Base-by-base conservation (phyloP, 2,888 invertebrate genomes). In the Rhogogaster chlorosoma region DNA sequence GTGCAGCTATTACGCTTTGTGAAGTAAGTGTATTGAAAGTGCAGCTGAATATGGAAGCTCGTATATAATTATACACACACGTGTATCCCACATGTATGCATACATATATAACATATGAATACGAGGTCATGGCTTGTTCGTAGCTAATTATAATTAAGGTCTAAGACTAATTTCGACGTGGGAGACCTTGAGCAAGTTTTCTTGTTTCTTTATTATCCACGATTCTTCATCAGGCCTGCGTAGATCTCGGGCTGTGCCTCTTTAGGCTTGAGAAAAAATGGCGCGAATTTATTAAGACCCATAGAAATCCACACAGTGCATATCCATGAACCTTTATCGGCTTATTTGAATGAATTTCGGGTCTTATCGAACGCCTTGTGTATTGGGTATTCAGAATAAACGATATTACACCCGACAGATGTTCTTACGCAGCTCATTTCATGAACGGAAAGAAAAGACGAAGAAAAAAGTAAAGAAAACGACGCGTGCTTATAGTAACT, bases 131-230 rank as follows among this genome's bases (percentile, higher is more conserved):
- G 10, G 71, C 71, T 73, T 73, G 22, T 73, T 42, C 71, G 71
- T 73, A 73, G 71, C 71, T 73, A 73, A 73, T 73, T 73, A 73
- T 73, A 73, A 73, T 73, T 36, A 42, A 73, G 38, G 9, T 73
- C 71, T 73, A 42, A 26, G 42, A 38, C 71, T 73, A 38, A 73
- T 73, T 73, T 42, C 71, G 22, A 42, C 38, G 71, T 73, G 71
- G 71, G 71, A 73, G 71, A 73, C 71, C 71, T 73, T 42, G 71
- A 42, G 29, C 22, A 42, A 32, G 67, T 67, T 73, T 42, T 73
- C 29, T 70, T 18, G 7, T 22, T 73, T 42, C 22, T 42, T 73
- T 42, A 38, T 42, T 22, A 73, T 73, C 71, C 7, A 26, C 26
- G 10, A 38, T 42, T 71, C 42, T 42, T 71, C 26, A 22, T 38